These are phyloP conservation scores for Bubo blakistoni DNA, from an alignment of 2,113 vertebrate genomes.

Conservation along the genomic window DNA sequence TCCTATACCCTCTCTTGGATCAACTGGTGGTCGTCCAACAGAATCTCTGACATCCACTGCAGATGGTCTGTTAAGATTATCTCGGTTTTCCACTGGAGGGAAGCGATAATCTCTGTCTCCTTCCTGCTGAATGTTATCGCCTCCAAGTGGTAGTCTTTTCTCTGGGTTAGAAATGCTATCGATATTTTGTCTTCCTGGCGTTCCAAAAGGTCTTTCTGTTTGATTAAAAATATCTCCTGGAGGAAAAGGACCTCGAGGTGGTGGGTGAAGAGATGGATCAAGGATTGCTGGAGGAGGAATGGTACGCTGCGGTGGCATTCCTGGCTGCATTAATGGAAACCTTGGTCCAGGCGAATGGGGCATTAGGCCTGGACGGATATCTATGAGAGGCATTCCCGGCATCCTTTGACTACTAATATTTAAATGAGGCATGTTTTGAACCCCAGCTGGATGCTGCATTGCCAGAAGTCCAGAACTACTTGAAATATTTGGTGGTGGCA, in stretches of 20 bases:
- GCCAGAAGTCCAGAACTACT: conserved; percentile 85
- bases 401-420: conserved; percentile 83
- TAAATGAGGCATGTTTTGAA: conserved; percentile 85
- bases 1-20: conserved; percentile 78
- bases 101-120: conserved; percentile 98
- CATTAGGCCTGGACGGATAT: conserved; percentile 87
- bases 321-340: conserved; percentile 89
- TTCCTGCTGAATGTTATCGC: conserved; percentile 84
- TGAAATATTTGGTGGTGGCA: conserved; percentile 77
- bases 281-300: conserved; percentile 80
- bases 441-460: conserved; percentile 86
- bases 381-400: conserved; percentile 87
- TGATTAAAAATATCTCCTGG: conserved; percentile 87
- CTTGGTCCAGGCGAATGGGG: conserved; percentile 82
- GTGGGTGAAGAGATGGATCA: conserved; percentile 83
- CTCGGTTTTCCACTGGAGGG: conserved; percentile 84
- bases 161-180: conserved; percentile 83
- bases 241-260: conserved; percentile 84
- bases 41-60: conserved; percentile 78
- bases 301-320: conserved; percentile 78
- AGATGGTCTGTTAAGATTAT: conserved; percentile 73
- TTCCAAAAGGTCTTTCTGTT: conserved; percentile 77
- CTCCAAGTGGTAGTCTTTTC: conserved; percentile 80
- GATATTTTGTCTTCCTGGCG: conserved; percentile 73
- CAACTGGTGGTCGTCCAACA: conserved; percentile 73